Base-by-base conservation (phyloP, 2,113 vertebrate species). In the Ictalurus punctatus region DNA sequence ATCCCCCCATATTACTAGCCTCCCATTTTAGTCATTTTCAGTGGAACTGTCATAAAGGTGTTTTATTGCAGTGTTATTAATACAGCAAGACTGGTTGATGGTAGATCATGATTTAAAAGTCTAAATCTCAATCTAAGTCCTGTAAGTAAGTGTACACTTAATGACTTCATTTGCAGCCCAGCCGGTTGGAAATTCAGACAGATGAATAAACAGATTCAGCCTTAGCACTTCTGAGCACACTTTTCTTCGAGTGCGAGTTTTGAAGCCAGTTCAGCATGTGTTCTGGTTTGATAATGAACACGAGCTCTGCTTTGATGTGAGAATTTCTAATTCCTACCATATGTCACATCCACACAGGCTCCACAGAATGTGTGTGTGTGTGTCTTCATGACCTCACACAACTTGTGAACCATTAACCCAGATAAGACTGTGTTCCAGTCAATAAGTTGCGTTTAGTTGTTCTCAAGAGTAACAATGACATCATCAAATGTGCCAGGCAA, bases 301-400 rank as follows among this genome's bases (percentile, higher is more conserved):
- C 6, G 14, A 44, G 56, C 25, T 14, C 37, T 84, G 34, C 37
- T 84, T 84, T 84, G 61, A 84, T 67, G 83, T 84, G 27, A 8
- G 83, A 59, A 65, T 84, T 63, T 48, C 34, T 19, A 84, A 48
- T 67, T 67, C 25, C 23, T 12, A 84, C 83, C 83, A 84, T 48
- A 84, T 84, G 61, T 84, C 83, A 67, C 2, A 25, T 84, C 37
- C 40, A 84, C 59, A 44, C 30, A 37, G 3, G 12, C 23, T 44
- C 2, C 23, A 52, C 40, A 44, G 58, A 25, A 6, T 61, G 16
- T 59, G 10, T 81, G 48, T 80, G 44, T 63, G 59, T 84, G 82
- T 65, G 59, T 48, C 37, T 44, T 5, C 13, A 52, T 79, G 40
- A 27, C 1, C 14, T 52, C 23, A 48, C 52, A 79, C 1, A 54